Percentiles rank a stretch among this genome's conserved stretches.
Conservation (phyloP, 2,888 invertebrate genomes). For the Synanthedon andrenaeformis region DNA sequence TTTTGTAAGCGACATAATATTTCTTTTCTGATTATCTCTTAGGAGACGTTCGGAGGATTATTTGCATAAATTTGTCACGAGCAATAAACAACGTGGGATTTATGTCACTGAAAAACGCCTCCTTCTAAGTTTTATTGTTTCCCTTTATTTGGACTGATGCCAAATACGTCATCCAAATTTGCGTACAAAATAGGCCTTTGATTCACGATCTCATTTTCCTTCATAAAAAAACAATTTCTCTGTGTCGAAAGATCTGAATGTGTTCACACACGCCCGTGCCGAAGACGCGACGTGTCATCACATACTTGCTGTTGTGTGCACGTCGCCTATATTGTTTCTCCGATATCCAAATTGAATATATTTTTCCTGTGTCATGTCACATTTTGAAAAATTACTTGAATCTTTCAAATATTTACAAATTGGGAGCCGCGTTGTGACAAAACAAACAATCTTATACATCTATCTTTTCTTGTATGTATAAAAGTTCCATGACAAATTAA, state of each 20-base stretch:
- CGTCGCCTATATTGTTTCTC: too few species aligned
- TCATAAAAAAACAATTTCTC: slow-evolving; percentile 15
- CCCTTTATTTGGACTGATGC: slow-evolving; percentile 18
- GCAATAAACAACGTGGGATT: slow-evolving; percentile 17
- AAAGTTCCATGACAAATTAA: too few species aligned
- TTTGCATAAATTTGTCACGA: slow-evolving; percentile 13
- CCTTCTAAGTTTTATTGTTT: slow-evolving; percentile 20
- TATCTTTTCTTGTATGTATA: too few species aligned
- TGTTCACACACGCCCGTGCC: slow-evolving; percentile 1
- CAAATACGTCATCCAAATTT: slow-evolving; percentile 25
- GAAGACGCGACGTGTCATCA: slow-evolving; percentile 2
- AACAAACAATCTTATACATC: too few species aligned
- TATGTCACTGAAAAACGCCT: slow-evolving; percentile 15
- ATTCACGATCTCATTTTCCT: slow-evolving; percentile 19
- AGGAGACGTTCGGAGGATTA: slow-evolving; percentile 9
- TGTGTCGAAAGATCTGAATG: slow-evolving; percentile 11
- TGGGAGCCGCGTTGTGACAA: too few species aligned
- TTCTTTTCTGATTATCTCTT: not conserved
- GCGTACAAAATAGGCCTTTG: slow-evolving; percentile 20
- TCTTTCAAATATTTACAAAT: too few species aligned
- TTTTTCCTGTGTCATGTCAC: too few species aligned
- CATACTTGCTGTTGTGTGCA: not conserved
- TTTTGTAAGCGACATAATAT: not conserved
- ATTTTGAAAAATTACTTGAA: too few species aligned
- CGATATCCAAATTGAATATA: too few species aligned